A percentile compares a stretch with the other conserved stretches of the same genome.
Evolutionary conservation across 2,888 invertebrate genomes (phyloP).

Genomic region (Platypus cylindrus): DNA sequence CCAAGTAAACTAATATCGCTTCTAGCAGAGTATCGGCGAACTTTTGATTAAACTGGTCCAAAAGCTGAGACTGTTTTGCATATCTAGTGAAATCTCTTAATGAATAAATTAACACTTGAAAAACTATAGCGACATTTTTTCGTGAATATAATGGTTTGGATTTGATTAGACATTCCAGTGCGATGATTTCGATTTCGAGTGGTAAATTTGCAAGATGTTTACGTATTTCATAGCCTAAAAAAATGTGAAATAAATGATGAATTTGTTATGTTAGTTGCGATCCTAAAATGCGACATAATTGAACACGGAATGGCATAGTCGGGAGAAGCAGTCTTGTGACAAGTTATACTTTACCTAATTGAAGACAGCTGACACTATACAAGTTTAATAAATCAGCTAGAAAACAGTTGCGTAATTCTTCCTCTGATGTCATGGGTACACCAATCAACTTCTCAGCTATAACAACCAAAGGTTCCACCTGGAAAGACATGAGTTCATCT

Average conservation of each 20-base stretch:
- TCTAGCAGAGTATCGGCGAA: constrained; percentile 45
- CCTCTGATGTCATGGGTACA: constrained; percentile 8
- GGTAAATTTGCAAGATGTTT: constrained; percentile 7
- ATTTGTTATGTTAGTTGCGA: too few relatives aligned
- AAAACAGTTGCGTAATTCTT: constrained; percentile 13
- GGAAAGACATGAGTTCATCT: constrained; percentile 13
- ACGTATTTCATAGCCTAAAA: constrained; percentile 13
- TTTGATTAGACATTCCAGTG: constrained; percentile 44
- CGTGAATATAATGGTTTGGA: constrained; percentile 44
- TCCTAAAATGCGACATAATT: too few relatives aligned
- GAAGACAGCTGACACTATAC: constrained; percentile 8
- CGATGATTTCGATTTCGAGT: constrained; percentile 17
- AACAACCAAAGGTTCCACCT: constrained; percentile 14
- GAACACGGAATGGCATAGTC: too few relatives aligned
- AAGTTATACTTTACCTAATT: constrained; percentile 8
- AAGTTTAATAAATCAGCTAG: constrained; percentile 12
- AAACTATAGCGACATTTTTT: constrained; percentile 49
- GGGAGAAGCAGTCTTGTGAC: background rate
- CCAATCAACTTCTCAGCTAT: constrained; percentile 12
- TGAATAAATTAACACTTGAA: constrained; percentile 49
- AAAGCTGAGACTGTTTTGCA: constrained; percentile 20
- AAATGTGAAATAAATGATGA: background rate
- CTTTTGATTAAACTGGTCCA: constrained; percentile 4
- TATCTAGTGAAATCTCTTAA: constrained; percentile 40
- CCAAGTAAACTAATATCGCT: constrained; percentile 50